Base-by-base conservation (phyloP, 1,140 invertebrate species). In the Bombus affinis region DNA sequence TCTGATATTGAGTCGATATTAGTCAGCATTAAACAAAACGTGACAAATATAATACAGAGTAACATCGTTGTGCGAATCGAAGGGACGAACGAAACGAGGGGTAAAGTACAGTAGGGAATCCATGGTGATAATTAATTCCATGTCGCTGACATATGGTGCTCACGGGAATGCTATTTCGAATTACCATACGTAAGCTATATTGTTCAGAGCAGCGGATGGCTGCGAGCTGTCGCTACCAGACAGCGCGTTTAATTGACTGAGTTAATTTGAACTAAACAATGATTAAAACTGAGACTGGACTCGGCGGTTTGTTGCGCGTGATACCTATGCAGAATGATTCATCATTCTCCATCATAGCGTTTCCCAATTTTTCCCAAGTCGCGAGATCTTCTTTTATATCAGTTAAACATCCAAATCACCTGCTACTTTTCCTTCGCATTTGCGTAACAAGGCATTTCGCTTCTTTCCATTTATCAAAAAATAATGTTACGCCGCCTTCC, bases 111-210 rank as follows among this genome's bases (percentile, higher is more conserved):
- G 75, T 81, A 68, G 78, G 86, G 89, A 82, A 73, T 83, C 70
- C 83, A 44, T 57, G 74, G 76, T 72, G 84, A 86, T 91, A 91
- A 91, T 91, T 91, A 91, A 91, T 91, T 91, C 80, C 86, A 83
- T 82, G 89, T 91, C 89, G 89, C 82, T 89, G 88, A 88, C 90
- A 91, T 89, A 91, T 89, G 90, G 90, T 81, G 72, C 84, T 90
- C 86, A 82, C 86, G 79, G 86, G 85, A 74, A 87, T 77, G 88
- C 78, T 91, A 89, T 90, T 90, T 91, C 89, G 83, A 88, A 91
- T 90, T 91, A 91, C 88, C 86, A 90, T 90, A 89, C 84, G 86
- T 81, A 83, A 89, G 89, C 85, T 90, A 90, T 90, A 90, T 90
- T 83, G 90, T 86, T 80, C 62, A 76, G 32, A 83, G 78, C 74